Percentiles rank a stretch among this genome's conserved stretches.
Conservation (phyloP, 2,113 vertebrate species). For the Procavia capensis region DNA sequence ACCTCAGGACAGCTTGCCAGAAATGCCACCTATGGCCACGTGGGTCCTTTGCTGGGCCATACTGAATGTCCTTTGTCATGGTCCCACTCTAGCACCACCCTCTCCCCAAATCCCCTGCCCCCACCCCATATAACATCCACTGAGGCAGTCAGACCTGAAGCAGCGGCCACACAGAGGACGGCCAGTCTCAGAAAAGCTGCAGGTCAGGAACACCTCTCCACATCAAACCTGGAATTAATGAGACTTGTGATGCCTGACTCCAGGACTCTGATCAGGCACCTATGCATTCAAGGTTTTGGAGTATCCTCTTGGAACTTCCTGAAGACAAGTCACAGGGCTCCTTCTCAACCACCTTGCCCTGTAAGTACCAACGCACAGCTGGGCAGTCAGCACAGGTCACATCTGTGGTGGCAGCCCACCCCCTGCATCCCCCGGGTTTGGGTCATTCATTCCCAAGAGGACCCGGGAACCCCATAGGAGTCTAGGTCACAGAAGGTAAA, state of each 20-base stretch:
- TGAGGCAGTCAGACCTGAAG: neutral
- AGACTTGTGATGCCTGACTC: neutral
- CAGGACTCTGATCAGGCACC: neutral
- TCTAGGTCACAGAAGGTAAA: neutral
- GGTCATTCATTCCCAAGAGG: neutral
- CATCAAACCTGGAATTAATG: neutral
- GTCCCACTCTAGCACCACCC: neutral
- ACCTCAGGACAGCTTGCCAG: neutral
- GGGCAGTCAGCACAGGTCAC: constrained; percentile 62
- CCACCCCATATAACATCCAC: neutral
- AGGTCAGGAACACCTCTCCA: neutral
- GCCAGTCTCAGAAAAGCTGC: neutral
- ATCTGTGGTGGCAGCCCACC: constrained; percentile 45
- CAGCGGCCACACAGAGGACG: neutral
- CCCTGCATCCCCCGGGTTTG: neutral
- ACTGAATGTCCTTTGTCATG: neutral
- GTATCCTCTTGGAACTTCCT: neutral
- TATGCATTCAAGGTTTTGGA: neutral
- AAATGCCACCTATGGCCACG: neutral
- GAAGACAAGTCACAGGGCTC: constrained; percentile 62
- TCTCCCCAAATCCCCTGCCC: constrained; percentile 56
- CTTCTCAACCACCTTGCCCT: constrained; percentile 74
- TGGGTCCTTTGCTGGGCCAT: neutral
- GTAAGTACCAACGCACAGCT: constrained; percentile 72
- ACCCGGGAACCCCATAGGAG: neutral